Conservation (phyloP, 2,113 vertebrate genomes). For the Megaceryle torquata region DNA sequence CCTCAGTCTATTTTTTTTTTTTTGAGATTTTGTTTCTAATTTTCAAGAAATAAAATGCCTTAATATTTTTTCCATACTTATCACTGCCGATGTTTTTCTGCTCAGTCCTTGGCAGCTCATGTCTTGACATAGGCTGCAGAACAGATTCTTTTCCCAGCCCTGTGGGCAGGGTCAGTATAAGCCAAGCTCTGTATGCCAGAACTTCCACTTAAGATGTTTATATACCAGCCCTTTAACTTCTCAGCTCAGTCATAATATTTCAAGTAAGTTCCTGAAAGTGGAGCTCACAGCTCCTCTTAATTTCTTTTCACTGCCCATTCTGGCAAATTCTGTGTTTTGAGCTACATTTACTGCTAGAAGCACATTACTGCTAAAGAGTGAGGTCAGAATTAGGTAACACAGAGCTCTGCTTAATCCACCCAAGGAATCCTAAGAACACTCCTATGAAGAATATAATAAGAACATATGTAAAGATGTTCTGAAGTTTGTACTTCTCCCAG, state of each 20-base stretch:
- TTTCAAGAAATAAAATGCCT: constrained; percentile 51
- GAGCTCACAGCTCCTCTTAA: background rate
- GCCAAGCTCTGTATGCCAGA: background rate
- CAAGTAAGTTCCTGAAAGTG: background rate
- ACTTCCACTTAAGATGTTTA: background rate
- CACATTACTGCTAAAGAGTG: background rate
- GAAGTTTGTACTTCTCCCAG: background rate
- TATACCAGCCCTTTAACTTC: background rate
- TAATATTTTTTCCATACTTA: background rate
- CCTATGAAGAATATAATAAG: too few species aligned
- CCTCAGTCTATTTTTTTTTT: background rate
- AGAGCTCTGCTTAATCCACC: background rate
- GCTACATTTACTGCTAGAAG: background rate
- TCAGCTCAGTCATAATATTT: background rate
- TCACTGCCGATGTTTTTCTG: constrained; percentile 32
- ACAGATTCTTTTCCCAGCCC: background rate
- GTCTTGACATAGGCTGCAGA: background rate
- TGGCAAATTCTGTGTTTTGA: background rate
- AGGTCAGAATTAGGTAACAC: constrained; percentile 20
- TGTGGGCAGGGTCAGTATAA: background rate
- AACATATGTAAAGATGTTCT: background rate
- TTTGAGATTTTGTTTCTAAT: constrained; percentile 30
- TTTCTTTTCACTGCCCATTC: background rate
- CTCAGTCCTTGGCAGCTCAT: constrained; percentile 40
- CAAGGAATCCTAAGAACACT: background rate